phyloP scores from a whole-genome alignment of 2,797 vertebrate genomes.

The Spinibarbus caldwelli region DNA sequence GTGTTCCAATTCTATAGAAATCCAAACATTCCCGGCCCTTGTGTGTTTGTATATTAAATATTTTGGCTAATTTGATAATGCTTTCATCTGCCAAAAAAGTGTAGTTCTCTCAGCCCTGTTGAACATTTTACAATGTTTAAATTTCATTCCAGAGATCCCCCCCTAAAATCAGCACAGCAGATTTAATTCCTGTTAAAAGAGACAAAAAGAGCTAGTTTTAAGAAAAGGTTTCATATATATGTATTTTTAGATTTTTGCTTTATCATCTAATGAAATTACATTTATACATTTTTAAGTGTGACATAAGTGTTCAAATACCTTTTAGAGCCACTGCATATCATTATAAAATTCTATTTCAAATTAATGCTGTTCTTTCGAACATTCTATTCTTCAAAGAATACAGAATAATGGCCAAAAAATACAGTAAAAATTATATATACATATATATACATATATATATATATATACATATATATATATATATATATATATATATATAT shows the following conservation, averaged over 20 bases:
- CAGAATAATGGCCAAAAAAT: too few species aligned
- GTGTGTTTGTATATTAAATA: constrained; percentile 8
- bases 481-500: too few species aligned
- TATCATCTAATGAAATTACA: not conserved
- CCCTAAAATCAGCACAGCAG: not conserved
- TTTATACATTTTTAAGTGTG: not conserved
- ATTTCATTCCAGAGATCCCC: not conserved
- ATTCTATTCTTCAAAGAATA: not conserved
- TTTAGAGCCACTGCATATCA: not conserved
- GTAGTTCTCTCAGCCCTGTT: not conserved
- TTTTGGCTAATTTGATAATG: constrained; percentile 10
- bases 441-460: too few species aligned
- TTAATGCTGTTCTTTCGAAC: not conserved
- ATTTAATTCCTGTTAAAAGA: not conserved
- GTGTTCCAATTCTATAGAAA: not conserved
- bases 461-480: too few species aligned
- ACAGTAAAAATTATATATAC: too few species aligned
- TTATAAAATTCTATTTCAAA: not conserved
- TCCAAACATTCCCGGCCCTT: not conserved
- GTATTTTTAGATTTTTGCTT: not conserved
- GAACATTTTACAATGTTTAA: constrained; percentile 8
- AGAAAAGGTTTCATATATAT: not conserved
- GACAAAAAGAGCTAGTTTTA: not conserved
- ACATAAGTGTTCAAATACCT: not conserved
- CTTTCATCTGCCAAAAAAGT: constrained; percentile 16